A percentile compares a stretch with the other conserved stretches of the same genome.
These are phyloP conservation scores for Vanessa cardui DNA, from an alignment of 2,888 invertebrate species.

Conservation along the genomic window DNA sequence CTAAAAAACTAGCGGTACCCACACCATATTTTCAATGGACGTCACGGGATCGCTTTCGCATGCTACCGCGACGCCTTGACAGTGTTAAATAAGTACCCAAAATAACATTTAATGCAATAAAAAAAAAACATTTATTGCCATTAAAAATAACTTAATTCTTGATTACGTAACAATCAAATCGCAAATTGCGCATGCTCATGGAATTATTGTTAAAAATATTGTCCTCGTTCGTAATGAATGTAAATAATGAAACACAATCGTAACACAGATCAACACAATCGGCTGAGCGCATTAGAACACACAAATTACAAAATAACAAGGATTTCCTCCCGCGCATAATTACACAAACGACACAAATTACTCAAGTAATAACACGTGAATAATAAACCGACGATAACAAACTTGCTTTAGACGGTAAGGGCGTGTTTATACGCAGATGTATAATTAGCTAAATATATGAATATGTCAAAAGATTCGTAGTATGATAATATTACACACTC, in stretches of 20 bases:
- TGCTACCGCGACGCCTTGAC: no score
- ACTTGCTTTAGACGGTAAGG: constrained; percentile 34
- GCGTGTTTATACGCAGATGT: constrained; percentile 24
- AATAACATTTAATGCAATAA: constrained; percentile 1
- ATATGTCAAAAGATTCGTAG: no score
- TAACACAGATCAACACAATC: constrained; percentile 67
- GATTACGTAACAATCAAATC: constrained; percentile 39
- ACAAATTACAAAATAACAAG: constrained; percentile 73
- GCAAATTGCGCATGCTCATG: constrained; percentile 42
- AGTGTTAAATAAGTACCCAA: not conserved
- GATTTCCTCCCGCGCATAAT: constrained; percentile 73
- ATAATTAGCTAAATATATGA: not conserved
- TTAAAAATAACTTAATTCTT: constrained; percentile 44
- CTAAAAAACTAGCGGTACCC: no score
- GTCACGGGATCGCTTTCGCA: no score
- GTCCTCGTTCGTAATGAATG: constrained; percentile 61
- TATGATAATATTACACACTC: no score
- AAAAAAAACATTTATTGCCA: constrained; percentile 20
- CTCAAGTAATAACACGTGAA: constrained; percentile 67
- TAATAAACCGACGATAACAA: constrained; percentile 42
- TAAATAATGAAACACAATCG: constrained; percentile 76
- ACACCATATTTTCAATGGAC: no score
- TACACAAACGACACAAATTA: constrained; percentile 69
- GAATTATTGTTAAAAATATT: constrained; percentile 45
- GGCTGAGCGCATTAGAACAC: constrained; percentile 56